A percentile compares a stretch with the other conserved stretches of the same genome.
Conservation (phyloP, 2,113 vertebrate genomes). For the Pleuronectes platessa region DNA sequence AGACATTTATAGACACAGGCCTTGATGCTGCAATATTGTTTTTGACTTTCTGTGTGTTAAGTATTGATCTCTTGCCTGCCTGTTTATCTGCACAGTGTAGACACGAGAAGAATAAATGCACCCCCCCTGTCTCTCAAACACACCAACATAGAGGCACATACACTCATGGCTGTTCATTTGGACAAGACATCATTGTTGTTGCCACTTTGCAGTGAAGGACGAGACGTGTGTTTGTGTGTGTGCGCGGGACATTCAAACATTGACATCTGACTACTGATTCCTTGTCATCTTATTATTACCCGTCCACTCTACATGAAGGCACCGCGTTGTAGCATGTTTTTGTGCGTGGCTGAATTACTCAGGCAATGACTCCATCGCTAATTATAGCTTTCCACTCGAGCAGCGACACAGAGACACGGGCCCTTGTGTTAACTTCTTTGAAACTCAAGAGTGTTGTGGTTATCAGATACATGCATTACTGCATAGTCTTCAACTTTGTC, state of each 20-base stretch:
- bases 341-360: constrained; percentile 65
- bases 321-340: constrained; percentile 55
- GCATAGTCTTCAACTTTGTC: constrained; percentile 5
- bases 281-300: constrained; percentile 74
- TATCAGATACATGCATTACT: constrained; percentile 29
- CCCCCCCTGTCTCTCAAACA: too few species aligned
- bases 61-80: constrained; percentile 73
- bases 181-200: constrained; percentile 68
- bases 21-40: constrained; percentile 70
- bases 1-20: constrained; percentile 57
- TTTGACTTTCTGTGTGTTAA: constrained; percentile 71
- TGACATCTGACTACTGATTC: constrained; percentile 68
- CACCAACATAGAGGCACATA: background rate
- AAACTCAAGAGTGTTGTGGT: constrained; percentile 28
- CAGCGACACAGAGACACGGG: constrained; percentile 53
- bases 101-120: constrained; percentile 65
- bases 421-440: constrained; percentile 61
- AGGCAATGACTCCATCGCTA: constrained; percentile 63
- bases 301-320: constrained; percentile 35
- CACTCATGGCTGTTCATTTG: constrained; percentile 53
- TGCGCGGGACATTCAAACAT: constrained; percentile 50
- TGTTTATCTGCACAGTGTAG: constrained; percentile 74
- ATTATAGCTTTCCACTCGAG: constrained; percentile 74
- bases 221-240: constrained; percentile 2
- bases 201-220: constrained; percentile 34